Percentiles rank a stretch among this genome's conserved stretches.
phyloP scores from a whole-genome alignment of 2,113 vertebrate genomes.

The Petroica traversi region DNA sequence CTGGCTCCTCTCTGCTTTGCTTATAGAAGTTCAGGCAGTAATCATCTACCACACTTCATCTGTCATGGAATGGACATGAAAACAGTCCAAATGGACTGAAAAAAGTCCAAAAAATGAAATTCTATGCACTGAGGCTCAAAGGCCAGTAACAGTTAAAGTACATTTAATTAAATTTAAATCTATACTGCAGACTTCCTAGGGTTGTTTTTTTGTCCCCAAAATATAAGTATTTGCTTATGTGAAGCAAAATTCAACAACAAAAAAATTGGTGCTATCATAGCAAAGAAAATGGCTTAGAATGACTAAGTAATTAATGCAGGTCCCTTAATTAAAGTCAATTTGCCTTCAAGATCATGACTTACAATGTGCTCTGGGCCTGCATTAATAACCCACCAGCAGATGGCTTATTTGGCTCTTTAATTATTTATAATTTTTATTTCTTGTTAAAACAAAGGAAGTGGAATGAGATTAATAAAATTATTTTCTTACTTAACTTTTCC shows the following conservation, averaged over 20 bases:
- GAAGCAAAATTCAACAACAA: neutral
- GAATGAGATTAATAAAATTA: constrained; percentile 54
- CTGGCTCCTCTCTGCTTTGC: neutral
- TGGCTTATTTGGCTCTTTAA: constrained; percentile 49
- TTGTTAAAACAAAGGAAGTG: constrained; percentile 49
- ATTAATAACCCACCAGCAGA: constrained; percentile 54
- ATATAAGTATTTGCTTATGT: neutral
- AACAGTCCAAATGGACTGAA: neutral
- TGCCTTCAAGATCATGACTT: constrained; percentile 60
- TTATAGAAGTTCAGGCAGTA: neutral
- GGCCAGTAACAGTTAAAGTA: neutral
- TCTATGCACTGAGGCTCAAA: neutral
- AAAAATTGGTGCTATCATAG: neutral
- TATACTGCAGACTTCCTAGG: neutral
- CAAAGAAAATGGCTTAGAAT: constrained; percentile 23
- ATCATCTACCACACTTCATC: neutral
- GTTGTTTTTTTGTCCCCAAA: neutral
- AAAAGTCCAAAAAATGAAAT: neutral
- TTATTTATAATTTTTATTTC: constrained; percentile 63
- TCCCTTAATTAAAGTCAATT: constrained; percentile 70
- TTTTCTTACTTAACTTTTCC: constrained; percentile 37
- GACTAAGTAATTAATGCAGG: constrained; percentile 48
- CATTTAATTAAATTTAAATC: neutral
- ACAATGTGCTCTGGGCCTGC: constrained; percentile 31
- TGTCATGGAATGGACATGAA: too few relatives aligned